Evolutionary conservation across 2,113 vertebrate species (phyloP).

Genomic region (Gulo gulo): DNA sequence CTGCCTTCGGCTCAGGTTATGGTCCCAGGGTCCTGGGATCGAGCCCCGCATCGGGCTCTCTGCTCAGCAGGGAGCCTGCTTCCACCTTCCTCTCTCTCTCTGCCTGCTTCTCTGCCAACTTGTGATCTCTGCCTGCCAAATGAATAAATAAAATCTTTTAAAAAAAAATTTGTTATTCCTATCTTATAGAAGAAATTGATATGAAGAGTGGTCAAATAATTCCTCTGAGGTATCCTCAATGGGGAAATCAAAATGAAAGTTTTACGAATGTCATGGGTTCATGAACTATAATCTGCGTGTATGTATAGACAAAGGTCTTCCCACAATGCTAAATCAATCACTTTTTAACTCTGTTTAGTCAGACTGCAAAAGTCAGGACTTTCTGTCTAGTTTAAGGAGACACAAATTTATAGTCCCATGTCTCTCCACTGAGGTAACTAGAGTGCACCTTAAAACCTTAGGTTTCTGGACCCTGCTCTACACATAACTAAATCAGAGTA

Average conservation of each 20-base stretch:
- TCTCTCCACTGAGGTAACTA: not conserved
- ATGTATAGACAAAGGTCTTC: not conserved
- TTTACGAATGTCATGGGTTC: not conserved
- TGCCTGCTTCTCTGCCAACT: too few relatives aligned
- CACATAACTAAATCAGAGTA: not conserved
- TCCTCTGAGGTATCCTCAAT: not conserved
- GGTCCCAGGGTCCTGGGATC: too few relatives aligned
- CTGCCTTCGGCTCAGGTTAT: too few relatives aligned
- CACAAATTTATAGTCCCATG: not conserved
- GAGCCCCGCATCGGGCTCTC: too few relatives aligned
- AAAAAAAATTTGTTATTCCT: not conserved
- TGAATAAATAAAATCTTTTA: too few relatives aligned
- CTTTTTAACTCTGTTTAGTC: not conserved
- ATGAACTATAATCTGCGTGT: not conserved
- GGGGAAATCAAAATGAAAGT: not conserved
- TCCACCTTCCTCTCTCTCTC: too few relatives aligned
- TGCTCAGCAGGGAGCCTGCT: too few relatives aligned
- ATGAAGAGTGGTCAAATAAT: not conserved
- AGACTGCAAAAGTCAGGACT: not conserved
- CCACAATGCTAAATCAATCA: not conserved
- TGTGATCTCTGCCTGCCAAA: too few relatives aligned
- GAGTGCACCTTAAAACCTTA: not conserved
- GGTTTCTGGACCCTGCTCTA: not conserved
- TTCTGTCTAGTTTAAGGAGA: not conserved
- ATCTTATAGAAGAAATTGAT: not conserved